Base-by-base conservation (phyloP, 2,113 vertebrate species). In the Mustela nigripes region DNA sequence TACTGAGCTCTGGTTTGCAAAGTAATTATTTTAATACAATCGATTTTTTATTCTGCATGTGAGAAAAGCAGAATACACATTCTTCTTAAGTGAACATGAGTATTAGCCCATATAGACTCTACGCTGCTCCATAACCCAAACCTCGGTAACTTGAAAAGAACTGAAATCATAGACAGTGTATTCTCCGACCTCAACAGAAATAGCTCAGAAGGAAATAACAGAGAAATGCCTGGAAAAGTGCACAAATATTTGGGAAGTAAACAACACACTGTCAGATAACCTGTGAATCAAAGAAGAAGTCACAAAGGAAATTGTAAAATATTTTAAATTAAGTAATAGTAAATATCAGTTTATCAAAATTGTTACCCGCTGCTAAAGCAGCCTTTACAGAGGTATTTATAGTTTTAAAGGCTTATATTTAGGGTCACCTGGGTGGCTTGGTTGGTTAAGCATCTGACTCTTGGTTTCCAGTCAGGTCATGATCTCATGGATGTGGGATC, bases 171-270 rank as follows among this genome's bases (percentile, higher is more conserved):
- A n/a, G 39, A 33, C 19, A 93, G 45, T 42, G 56, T 42, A 4
- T 12, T 82, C 78, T 96, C 69, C 63, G 11, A 50, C 60, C 45
- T 33, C 14, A 50, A 76, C 15, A 53, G 28, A 88, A 93, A 67
- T 62, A 81, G 81, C 60, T 82, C 16, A 76, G 45, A 78, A 83
- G n/a, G 81, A 42, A 86, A 15, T 53, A 60, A 93, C 65, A 95
- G 33, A 95, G 76, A 78, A 28, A 93, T 65, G 69, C 33, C n/a
- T 73, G 39, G 48, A 63, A 42, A 42, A 76, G 82, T 73, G 67
- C 26, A 95, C 24, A 83, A 79, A 73, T 87, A 89, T 89, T 92
- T 94, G 42, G 53, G 87, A 94, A 67, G 73, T 45, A 71, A 90
- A 50, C n/a, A 78, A 56, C 11, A 78, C 5, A n/a, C 24, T 19